phyloP scores from a whole-genome alignment of 2,888 invertebrate genomes.

The Phortica okadai region DNA sequence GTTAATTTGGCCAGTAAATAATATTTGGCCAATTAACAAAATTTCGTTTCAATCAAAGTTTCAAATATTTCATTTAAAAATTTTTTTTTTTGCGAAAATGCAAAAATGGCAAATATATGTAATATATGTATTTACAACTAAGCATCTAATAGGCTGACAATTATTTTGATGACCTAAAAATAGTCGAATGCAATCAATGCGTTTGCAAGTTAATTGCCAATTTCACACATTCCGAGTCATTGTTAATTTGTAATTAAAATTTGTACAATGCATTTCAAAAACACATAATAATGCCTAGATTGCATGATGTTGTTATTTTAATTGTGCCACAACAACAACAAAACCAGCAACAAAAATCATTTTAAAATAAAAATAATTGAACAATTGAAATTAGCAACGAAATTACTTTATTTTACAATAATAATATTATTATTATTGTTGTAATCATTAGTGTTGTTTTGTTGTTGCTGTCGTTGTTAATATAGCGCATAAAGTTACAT shows the following conservation, averaged over 20 bases:
- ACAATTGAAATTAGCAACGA: conserved; percentile 67
- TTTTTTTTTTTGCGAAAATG: too few relatives aligned
- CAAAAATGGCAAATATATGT: neutral
- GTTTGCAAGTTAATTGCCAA: conserved; percentile 59
- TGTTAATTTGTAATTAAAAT: conserved; percentile 68
- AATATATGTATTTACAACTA: neutral
- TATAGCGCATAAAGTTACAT: too few relatives aligned
- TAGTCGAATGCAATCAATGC: conserved; percentile 11
- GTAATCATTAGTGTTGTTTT: conserved; percentile 2
- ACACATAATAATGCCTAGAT: neutral
- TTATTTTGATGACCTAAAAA: conserved; percentile 18
- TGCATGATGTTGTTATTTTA: conserved; percentile 52
- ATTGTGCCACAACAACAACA: conserved; percentile 40
- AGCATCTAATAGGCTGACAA: conserved; percentile 8
- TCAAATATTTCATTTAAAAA: too few relatives aligned
- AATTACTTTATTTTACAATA: conserved; percentile 59
- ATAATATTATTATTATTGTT: conserved; percentile 15
- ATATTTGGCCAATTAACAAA: too few relatives aligned
- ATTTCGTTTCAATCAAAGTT: too few relatives aligned
- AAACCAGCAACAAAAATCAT: neutral
- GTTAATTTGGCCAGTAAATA: too few relatives aligned
- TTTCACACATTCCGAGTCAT: conserved; percentile 63
- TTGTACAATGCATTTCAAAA: conserved; percentile 32
- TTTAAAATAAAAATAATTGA: neutral
- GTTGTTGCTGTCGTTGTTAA: conserved; percentile 7